Percentiles rank a stretch among this genome's conserved stretches.
phyloP scores from a whole-genome alignment of 2,888 invertebrate genomes.

The Rapana venosa region DNA sequence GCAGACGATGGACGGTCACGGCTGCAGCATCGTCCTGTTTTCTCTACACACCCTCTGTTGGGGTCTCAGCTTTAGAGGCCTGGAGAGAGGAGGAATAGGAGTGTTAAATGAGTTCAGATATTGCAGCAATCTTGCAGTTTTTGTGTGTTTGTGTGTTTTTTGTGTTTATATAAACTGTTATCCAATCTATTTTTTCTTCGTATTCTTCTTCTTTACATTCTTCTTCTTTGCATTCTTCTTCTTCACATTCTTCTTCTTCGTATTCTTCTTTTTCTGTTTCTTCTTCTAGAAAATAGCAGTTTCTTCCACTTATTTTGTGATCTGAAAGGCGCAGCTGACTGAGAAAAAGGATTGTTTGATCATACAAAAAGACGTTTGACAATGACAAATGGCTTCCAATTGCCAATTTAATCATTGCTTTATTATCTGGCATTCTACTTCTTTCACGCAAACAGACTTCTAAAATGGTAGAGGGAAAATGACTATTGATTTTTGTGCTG shows the following conservation, averaged over 20 bases:
- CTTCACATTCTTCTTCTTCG: background rate
- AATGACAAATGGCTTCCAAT: conserved; percentile 1
- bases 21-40: too few species aligned
- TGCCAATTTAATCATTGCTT: background rate
- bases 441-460: background rate
- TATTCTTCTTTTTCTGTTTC: background rate
- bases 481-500: background rate
- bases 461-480: background rate
- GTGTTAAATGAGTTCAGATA: background rate
- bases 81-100: background rate
- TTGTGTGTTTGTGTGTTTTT: background rate
- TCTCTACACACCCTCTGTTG: too few species aligned
- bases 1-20: too few species aligned
- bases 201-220: background rate
- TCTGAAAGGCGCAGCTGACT: background rate
- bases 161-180: background rate
- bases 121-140: too few species aligned
- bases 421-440: background rate
- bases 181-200: background rate
- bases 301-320: background rate
- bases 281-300: background rate
- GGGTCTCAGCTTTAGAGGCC: too few species aligned
- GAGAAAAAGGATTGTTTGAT: background rate
- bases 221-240: background rate
- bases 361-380: too few species aligned